Evolutionary conservation across 2,113 vertebrate genomes (phyloP).

Genomic region (Mus musculus): DNA sequence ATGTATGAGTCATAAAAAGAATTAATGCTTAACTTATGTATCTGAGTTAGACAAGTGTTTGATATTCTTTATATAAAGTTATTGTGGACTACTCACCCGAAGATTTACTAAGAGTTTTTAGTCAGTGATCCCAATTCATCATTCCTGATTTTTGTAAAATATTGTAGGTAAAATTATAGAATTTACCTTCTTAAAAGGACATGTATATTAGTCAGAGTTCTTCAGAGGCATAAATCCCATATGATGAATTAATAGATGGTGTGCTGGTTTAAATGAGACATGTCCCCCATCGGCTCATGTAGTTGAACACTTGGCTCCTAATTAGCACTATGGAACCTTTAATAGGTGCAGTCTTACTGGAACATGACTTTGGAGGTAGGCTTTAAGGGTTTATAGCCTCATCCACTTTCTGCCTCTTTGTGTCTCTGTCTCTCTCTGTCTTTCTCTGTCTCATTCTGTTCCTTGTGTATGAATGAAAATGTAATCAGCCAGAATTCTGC

Average conservation of each 20-base stretch:
- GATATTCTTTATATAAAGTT: not conserved
- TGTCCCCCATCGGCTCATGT: not conserved
- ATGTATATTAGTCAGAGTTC: not conserved
- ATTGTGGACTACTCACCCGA: not conserved
- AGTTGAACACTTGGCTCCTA: not conserved
- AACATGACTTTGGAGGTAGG: too few species aligned
- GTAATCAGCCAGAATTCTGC: not conserved
- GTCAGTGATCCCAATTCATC: not conserved
- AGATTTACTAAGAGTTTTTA: conserved; percentile 37
- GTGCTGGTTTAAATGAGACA: not conserved
- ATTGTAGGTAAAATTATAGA: not conserved
- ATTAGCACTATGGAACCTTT: not conserved
- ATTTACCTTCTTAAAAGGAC: not conserved
- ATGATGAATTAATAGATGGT: not conserved
- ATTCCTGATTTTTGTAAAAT: conserved; percentile 24
- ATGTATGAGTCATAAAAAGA: conserved; percentile 6
- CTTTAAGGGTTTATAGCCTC: not conserved
- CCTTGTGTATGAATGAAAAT: not conserved
- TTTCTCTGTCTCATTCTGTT: not conserved
- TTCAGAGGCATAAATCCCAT: not conserved
- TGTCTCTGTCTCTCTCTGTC: not conserved
- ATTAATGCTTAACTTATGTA: conserved; percentile 25
- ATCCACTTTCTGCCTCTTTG: not conserved
- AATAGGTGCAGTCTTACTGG: not conserved
- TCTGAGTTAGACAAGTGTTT: conserved; percentile 37